phyloP scores from a whole-genome alignment of 2,113 vertebrate species.

The Syngnathus typhle region DNA sequence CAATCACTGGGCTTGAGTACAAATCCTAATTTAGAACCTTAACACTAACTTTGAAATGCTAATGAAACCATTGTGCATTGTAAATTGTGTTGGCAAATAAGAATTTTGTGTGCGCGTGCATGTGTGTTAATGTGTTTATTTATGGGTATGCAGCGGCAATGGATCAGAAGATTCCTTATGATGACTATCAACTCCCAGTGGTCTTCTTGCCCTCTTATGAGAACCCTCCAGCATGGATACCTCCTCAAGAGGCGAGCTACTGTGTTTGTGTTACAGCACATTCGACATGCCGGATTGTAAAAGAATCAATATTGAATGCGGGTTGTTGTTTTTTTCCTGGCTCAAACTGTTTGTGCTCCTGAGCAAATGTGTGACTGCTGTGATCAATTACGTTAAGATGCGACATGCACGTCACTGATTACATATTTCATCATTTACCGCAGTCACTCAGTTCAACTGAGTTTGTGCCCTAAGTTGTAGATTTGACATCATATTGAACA shows the following conservation, averaged over 20 bases:
- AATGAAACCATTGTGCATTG: neutral
- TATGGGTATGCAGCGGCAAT: conserved; percentile 49
- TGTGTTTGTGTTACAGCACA: neutral
- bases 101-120: neutral
- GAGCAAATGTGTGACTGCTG: too few species aligned
- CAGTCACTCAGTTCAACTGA: too few species aligned
- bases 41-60: neutral
- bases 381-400: neutral
- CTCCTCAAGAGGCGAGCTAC: conserved; percentile 79
- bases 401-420: neutral
- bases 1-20: neutral
- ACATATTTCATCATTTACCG: too few species aligned
- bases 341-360: too few species aligned
- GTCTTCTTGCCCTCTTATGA: conserved; percentile 92
- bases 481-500: neutral
- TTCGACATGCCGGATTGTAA: neutral
- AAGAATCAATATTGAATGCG: neutral
- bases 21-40: neutral
- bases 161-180: conserved; percentile 84
- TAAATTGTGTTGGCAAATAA: too few species aligned
- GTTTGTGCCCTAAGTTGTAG: too few species aligned
- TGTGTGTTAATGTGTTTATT: neutral
- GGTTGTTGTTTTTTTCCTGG: too few species aligned
- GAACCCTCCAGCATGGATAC: conserved; percentile 89
- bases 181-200: conserved; percentile 87